Evolutionary conservation across 2,888 invertebrate genomes (phyloP).

Genomic region (Coenonympha arcania): DNA sequence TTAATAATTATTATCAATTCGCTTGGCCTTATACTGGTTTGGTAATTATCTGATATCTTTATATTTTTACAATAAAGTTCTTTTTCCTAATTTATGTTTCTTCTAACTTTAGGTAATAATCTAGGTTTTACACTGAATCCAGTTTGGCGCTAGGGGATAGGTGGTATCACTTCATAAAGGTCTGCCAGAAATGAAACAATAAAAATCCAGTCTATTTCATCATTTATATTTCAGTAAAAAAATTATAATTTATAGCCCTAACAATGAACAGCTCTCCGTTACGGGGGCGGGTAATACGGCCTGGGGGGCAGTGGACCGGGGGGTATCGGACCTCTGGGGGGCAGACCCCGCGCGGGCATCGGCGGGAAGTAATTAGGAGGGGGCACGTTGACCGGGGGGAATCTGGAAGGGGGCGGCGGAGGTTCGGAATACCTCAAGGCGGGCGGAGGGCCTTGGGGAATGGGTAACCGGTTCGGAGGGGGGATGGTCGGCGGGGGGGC

Average conservation of each 20-base stretch:
- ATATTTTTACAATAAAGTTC: too few relatives aligned
- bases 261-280: conserved; percentile 35
- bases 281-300: conserved; percentile 65
- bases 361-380: conserved; percentile 59
- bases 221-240: conserved; percentile 63
- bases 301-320: conserved; percentile 46
- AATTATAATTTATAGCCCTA: conserved; percentile 39
- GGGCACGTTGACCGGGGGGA: conserved; percentile 56
- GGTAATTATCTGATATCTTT: too few relatives aligned
- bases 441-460: conserved; percentile 36
- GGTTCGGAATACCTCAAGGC: conserved; percentile 61
- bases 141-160: too few relatives aligned
- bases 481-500: conserved; percentile 52
- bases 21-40: too few relatives aligned
- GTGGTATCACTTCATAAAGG: too few relatives aligned
- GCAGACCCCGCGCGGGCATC: conserved; percentile 42
- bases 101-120: too few relatives aligned
- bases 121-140: too few relatives aligned
- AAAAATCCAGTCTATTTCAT: conserved; percentile 22
- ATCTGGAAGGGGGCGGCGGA: conserved; percentile 52
- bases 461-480: conserved; percentile 39
- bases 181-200: conserved; percentile 23
- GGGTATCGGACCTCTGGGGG: conserved; percentile 35
- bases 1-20: too few relatives aligned
- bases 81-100: too few relatives aligned